These are phyloP conservation scores for Choreutis nemorana DNA, from an alignment of 2,888 invertebrate species.

Conservation along the genomic window DNA sequence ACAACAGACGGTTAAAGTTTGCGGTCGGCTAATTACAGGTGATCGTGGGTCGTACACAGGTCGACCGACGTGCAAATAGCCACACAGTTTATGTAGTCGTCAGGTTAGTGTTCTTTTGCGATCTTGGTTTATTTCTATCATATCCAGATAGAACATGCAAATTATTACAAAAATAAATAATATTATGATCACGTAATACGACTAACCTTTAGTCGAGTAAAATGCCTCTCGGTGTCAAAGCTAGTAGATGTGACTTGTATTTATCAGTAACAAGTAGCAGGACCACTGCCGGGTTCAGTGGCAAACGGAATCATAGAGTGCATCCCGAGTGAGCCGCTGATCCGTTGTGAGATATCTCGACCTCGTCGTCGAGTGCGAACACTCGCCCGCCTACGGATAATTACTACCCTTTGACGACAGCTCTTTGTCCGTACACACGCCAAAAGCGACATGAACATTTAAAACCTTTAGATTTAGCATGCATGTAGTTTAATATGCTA, in stretches of 20 bases:
- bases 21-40: conserved; percentile 47
- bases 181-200: too few species aligned
- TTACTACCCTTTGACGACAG: conserved; percentile 53
- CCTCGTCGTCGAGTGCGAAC: conserved; percentile 54
- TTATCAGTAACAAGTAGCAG: conserved; percentile 54
- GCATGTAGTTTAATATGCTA: too few species aligned
- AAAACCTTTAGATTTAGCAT: too few species aligned
- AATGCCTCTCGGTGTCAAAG: conserved; percentile 44
- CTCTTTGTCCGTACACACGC: conserved; percentile 36
- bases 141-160: too few species aligned
- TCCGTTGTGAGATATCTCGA: conserved; percentile 60
- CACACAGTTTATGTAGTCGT: conserved; percentile 33
- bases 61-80: conserved; percentile 46
- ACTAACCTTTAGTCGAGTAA: too few species aligned
- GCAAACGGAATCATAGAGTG: conserved; percentile 64
- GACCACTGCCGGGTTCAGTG: conserved; percentile 48
- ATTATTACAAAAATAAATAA: too few species aligned
- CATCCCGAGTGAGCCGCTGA: conserved; percentile 60
- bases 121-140: too few species aligned
- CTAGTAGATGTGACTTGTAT: conserved; percentile 58
- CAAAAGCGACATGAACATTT: conserved; percentile 26
- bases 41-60: conserved; percentile 25
- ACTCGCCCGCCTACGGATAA: conserved; percentile 55
- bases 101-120: too few species aligned
- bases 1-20: conserved; percentile 39